phyloP scores from a whole-genome alignment of 2,113 vertebrate species.

The Lota lota region DNA sequence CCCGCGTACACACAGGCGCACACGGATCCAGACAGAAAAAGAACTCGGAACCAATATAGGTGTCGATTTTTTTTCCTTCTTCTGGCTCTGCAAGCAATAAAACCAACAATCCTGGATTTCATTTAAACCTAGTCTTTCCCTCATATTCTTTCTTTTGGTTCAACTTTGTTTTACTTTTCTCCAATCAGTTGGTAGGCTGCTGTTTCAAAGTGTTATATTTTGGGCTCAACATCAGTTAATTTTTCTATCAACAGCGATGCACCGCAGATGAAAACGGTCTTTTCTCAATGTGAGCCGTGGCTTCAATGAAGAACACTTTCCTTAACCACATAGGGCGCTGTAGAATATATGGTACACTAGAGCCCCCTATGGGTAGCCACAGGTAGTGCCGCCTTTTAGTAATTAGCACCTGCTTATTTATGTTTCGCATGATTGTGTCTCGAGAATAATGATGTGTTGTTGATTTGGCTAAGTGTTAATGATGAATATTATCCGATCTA shows the following conservation, averaged over 20 bases:
- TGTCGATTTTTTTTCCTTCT: slow-evolving; percentile 6
- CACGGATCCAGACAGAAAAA: slow-evolving; percentile 12
- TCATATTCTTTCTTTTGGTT: background rate
- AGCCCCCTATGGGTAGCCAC: slow-evolving; percentile 85
- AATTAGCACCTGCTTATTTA: slow-evolving; percentile 38
- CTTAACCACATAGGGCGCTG: slow-evolving; percentile 15
- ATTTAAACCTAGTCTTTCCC: background rate
- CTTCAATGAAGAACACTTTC: slow-evolving; percentile 40
- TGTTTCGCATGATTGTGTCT: slow-evolving; percentile 24
- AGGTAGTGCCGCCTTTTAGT: slow-evolving; percentile 43
- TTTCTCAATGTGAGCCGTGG: slow-evolving; percentile 50
- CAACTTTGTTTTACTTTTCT: slow-evolving; percentile 13
- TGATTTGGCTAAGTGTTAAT: slow-evolving; percentile 38
- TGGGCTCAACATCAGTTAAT: slow-evolving; percentile 58
- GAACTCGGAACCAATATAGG: slow-evolving; percentile 37
- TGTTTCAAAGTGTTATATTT: slow-evolving; percentile 25
- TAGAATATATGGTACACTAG: slow-evolving; percentile 84
- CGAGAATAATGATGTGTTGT: slow-evolving; percentile 38
- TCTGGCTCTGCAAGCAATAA: slow-evolving; percentile 8
- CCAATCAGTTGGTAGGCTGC: background rate
- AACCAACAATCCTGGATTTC: background rate
- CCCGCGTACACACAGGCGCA: slow-evolving; percentile 69
- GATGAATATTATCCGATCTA: slow-evolving; percentile 40
- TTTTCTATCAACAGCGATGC: slow-evolving; percentile 56
- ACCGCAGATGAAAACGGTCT: slow-evolving; percentile 64